These are phyloP conservation scores for Polydrusus cervinus DNA, from an alignment of 2,888 invertebrate species.

Conservation along the genomic window DNA sequence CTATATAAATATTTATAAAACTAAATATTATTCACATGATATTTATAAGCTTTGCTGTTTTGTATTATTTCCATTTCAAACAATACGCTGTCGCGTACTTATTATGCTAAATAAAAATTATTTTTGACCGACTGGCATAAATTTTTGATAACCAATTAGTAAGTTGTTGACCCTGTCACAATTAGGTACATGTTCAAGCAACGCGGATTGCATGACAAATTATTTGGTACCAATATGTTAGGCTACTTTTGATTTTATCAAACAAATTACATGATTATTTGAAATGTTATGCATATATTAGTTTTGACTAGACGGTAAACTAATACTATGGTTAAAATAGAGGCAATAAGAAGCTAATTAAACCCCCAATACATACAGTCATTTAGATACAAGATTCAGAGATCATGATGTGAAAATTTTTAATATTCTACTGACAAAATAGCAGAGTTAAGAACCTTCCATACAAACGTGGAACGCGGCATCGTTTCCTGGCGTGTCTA, in stretches of 20 bases:
- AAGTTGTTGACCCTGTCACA: slow-evolving; percentile 29
- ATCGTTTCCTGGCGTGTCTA: too few relatives aligned
- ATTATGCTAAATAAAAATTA: slow-evolving; percentile 14
- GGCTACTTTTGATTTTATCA: background rate
- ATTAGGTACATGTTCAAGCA: background rate
- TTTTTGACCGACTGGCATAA: slow-evolving; percentile 39
- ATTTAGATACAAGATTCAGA: too few relatives aligned
- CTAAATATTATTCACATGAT: slow-evolving; percentile 11
- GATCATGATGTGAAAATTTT: too few relatives aligned
- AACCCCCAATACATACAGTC: too few relatives aligned
- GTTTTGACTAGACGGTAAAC: too few relatives aligned
- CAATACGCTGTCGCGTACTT: slow-evolving; percentile 1
- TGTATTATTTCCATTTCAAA: background rate
- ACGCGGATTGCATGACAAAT: background rate
- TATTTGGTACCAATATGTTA: background rate
- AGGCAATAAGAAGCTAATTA: too few relatives aligned
- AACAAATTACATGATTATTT: background rate
- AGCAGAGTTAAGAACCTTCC: too few relatives aligned
- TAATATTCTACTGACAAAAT: too few relatives aligned
- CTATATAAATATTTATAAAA: slow-evolving; percentile 24
- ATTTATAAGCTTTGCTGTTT: background rate
- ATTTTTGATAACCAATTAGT: slow-evolving; percentile 24
- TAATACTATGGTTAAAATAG: too few relatives aligned
- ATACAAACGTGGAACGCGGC: too few relatives aligned
- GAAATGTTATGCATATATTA: too few relatives aligned